Evolutionary conservation across 2,797 vertebrate species (phyloP), one percentile per base, ranked within the genome.

Genomic region (Bryconaethiops microstoma): DNA sequence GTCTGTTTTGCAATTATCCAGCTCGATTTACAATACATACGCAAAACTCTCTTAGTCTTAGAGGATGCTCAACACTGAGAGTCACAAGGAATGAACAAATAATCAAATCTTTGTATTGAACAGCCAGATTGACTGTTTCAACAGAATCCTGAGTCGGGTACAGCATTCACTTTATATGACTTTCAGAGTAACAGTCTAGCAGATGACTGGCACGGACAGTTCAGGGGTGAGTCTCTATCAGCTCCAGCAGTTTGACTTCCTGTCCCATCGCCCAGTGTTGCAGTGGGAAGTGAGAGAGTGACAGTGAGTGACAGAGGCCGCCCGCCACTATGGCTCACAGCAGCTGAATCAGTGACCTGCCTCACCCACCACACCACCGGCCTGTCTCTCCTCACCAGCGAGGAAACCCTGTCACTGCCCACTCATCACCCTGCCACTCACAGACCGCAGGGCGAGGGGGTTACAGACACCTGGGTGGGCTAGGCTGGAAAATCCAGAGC

Each of bases 361-460:
- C 72, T 84, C 35, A 54, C 78, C 68, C 64, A 55, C 55, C n/a
- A 17, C 39, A 39, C 17, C 29, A 74, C 19, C 13, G 1, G 16
- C 78, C 65, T 67, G 40, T 80, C 81, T 84, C 40, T 67, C 14
- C 50, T 25, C 86, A 82, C 82, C 7, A 39, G 55, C 55, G 7
- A 19, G n/a, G 5, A n/a, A 63, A 73, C 48, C 74, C 77, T 69
- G 55, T 90, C 90, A 86, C 75, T 77, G 10, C 80, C 80, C 45
- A 85, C 87, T 90, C 91, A 90, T 85, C 73, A 0, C 57, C 45
- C 71, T 85, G 90, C 86, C 85, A 83, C 75, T 80, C 63, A 16
- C 23, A 64, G n/a, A 9, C 57, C 9, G 9, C 57, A 2, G 57
- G 10, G 9, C 1, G 54, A 57, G 54, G 52, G 16, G 52, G 13